Base-by-base conservation (phyloP, 2,113 vertebrate genomes). In the Beaufortia kweichowensis region DNA sequence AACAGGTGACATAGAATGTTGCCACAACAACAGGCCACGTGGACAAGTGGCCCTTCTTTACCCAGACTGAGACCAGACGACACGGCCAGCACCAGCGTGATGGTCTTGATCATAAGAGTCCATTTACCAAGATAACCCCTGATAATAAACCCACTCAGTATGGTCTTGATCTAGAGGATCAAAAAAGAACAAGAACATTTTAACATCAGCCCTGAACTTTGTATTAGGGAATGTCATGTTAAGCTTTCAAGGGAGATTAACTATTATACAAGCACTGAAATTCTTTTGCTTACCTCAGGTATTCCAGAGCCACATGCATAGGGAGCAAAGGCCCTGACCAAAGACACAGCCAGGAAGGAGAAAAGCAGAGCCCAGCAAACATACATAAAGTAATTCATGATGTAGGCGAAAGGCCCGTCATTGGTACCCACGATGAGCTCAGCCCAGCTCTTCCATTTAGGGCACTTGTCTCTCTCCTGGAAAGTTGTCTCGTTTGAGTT, bases 101-200 rank as follows among this genome's bases (percentile, higher is more conserved):
- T 85, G 17, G 94, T 94, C 90, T 95, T 95, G 89, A 95, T 94
- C 79, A 95, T 83, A 82, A 95, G 83, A 0, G 94, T 95, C 94
- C 94, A 95, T 84, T 95, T 95, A 79, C 94, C 94, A 86, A 95
- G 88, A 87, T 95, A 95, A 81, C 94, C 94, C 56, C 94, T 90
- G 85, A 95, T 95, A 88, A 95, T 95, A 86, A 95, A 95, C 76
- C 94, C 94, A 77, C 94, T 95, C 88, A 95, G 88, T 83, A 95
- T 95, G 74, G 94, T 95, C 88, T 95, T 95, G 86, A 95, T 95
- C 94, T 95, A 91, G 29, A 46, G 14, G 12, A 43, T 3, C 12
- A 78, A 48, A 71, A 63, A 8, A 35, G n/a, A 28, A 64, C 1
- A 19, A 21, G 1, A 19, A 1, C 10, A 29, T 43, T 73, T 5